Conservation (phyloP, 1,140 invertebrate species). For the Ladona fulva region DNA sequence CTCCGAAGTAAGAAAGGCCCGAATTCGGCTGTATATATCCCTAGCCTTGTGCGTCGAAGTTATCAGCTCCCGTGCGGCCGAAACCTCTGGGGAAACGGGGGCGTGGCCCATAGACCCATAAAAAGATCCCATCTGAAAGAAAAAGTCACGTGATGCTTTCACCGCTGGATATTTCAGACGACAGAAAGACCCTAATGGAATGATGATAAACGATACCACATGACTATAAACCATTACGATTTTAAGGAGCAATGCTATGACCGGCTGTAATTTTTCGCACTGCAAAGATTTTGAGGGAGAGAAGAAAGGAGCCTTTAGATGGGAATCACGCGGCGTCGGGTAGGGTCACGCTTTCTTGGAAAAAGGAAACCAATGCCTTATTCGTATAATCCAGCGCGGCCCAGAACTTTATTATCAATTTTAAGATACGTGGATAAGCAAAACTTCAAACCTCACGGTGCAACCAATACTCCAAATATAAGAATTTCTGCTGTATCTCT, state of each 20-base stretch:
- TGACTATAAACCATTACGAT: not conserved
- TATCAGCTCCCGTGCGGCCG: not conserved
- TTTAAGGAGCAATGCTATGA: not conserved
- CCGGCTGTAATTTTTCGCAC: too few species aligned
- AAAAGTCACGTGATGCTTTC: not conserved
- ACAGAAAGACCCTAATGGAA: not conserved
- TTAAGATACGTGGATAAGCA: too few species aligned
- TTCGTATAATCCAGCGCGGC: too few species aligned
- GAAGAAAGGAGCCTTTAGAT: too few species aligned
- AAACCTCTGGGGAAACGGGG: not conserved
- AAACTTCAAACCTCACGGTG: too few species aligned
- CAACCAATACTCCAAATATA: too few species aligned
- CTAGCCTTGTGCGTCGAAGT: not conserved
- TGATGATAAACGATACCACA: not conserved
- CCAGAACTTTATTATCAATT: too few species aligned
- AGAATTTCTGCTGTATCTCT: too few species aligned
- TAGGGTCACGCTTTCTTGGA: too few species aligned
- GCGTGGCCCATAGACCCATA: not conserved
- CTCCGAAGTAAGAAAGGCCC: not conserved
- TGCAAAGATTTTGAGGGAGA: too few species aligned
- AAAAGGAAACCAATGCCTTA: too few species aligned
- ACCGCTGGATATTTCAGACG: not conserved
- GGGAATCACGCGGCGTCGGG: too few species aligned
- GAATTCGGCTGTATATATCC: slow-evolving; percentile 1
- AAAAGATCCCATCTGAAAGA: not conserved